Evolutionary conservation across 2,113 vertebrate species (phyloP).

Genomic region (Anthoscopus minutus): DNA sequence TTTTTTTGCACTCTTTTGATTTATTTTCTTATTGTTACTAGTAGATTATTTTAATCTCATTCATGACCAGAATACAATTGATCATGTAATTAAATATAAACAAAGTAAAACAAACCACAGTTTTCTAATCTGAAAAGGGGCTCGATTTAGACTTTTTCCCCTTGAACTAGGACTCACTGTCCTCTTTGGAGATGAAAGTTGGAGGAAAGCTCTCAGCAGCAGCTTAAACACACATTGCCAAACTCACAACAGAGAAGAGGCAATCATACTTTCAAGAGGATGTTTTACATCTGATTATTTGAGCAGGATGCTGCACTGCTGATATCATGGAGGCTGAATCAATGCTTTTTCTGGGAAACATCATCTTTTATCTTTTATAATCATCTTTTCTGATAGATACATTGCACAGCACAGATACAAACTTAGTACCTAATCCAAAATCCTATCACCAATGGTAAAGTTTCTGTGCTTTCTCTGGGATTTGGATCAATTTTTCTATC

Average conservation of each 20-base stretch:
- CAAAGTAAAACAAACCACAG: not conserved
- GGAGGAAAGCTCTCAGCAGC: slow-evolving; percentile 64
- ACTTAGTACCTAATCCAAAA: not conserved
- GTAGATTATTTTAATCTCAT: not conserved
- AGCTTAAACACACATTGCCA: not conserved
- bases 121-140: slow-evolving; percentile 28
- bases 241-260: not conserved
- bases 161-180: slow-evolving; percentile 57
- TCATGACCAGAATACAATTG: not conserved
- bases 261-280: not conserved
- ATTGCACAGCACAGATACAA: not conserved
- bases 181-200: slow-evolving; percentile 53
- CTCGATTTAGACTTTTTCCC: slow-evolving; percentile 32
- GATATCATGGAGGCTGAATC: not conserved
- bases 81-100: not conserved
- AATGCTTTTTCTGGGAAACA: not conserved
- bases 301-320: not conserved
- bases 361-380: too few species aligned
- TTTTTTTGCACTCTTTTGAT: not conserved
- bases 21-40: not conserved
- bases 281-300: slow-evolving; percentile 5
- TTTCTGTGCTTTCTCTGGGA: not conserved
- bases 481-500: not conserved
- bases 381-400: not conserved
- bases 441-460: not conserved